phyloP scores from a whole-genome alignment of 35 echinoderm and acorn worm species.

The Ophiothrix spiculata region DNA sequence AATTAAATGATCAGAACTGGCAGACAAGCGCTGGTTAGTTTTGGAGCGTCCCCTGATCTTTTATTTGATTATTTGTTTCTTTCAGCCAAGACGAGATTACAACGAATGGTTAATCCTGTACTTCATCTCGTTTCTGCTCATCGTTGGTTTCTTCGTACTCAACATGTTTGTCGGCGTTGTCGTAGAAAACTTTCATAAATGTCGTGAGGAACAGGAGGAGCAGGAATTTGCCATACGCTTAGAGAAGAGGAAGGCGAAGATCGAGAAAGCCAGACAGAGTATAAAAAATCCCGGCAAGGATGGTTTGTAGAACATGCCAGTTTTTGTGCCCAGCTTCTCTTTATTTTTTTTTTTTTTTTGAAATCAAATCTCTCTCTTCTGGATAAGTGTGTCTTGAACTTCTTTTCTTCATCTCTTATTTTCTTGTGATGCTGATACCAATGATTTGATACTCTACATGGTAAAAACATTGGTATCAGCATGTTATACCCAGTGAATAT shows the following conservation, averaged over 20 bases:
- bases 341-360: too few species aligned
- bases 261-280: constrained; percentile 89
- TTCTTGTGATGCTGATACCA: too few species aligned
- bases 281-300: constrained; percentile 43
- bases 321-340: not conserved
- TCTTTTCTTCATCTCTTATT: too few species aligned
- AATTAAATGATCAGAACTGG: too few species aligned
- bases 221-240: constrained; percentile 62
- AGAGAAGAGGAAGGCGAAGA: constrained; percentile 69
- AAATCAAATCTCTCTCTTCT: too few species aligned
- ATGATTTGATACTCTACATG: too few species aligned
- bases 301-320: constrained; percentile 31
- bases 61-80: constrained; percentile 15
- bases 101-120: constrained; percentile 98
- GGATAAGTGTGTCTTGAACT: too few species aligned
- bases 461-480: too few species aligned
- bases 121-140: constrained; percentile 99
- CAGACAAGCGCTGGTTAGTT: too few species aligned
- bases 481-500: too few species aligned
- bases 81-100: constrained; percentile 85
- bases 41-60: too few species aligned
- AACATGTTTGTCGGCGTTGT: constrained; percentile 99
- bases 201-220: constrained; percentile 89
- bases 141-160: constrained; percentile 99
- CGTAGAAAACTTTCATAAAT: constrained; percentile 99